Conservation (phyloP, 2,888 invertebrate genomes). For the Noctua comes region DNA sequence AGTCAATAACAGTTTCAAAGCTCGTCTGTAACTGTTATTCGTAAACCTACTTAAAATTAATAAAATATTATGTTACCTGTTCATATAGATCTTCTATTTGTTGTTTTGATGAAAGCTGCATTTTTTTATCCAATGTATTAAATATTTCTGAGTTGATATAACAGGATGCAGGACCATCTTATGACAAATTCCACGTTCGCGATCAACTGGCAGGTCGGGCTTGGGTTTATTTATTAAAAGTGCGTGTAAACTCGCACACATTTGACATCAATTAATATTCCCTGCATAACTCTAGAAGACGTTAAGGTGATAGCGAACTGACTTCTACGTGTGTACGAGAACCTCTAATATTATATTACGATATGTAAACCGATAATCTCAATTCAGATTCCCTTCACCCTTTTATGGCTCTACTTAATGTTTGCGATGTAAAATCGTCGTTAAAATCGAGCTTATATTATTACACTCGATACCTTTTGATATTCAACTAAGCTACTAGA, state of each 20-base stretch:
- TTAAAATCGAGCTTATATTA: constrained; percentile 78
- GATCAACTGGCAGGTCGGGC: constrained; percentile 61
- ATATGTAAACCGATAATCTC: constrained; percentile 81
- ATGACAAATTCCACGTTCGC: constrained; percentile 4
- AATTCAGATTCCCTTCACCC: constrained; percentile 79
- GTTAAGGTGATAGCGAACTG: constrained; percentile 82
- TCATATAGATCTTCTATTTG: background rate
- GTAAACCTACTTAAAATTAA: background rate
- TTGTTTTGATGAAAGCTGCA: background rate
- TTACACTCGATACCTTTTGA: constrained; percentile 67
- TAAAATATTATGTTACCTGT: background rate
- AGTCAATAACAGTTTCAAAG: constrained; percentile 1
- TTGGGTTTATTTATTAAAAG: constrained; percentile 71
- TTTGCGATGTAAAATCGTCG: constrained; percentile 79
- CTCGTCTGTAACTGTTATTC: background rate
- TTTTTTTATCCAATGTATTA: background rate
- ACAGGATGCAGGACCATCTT: background rate
- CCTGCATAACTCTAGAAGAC: constrained; percentile 75
- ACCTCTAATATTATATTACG: constrained; percentile 78
- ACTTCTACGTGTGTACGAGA: constrained; percentile 72
- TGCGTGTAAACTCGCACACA: constrained; percentile 76
- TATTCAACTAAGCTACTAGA: constrained; percentile 67
- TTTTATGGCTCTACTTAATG: constrained; percentile 81
- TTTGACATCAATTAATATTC: constrained; percentile 82
- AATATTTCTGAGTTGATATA: background rate